phyloP scores from a whole-genome alignment of 2,888 invertebrate species.

The Luperina nickerlii region DNA sequence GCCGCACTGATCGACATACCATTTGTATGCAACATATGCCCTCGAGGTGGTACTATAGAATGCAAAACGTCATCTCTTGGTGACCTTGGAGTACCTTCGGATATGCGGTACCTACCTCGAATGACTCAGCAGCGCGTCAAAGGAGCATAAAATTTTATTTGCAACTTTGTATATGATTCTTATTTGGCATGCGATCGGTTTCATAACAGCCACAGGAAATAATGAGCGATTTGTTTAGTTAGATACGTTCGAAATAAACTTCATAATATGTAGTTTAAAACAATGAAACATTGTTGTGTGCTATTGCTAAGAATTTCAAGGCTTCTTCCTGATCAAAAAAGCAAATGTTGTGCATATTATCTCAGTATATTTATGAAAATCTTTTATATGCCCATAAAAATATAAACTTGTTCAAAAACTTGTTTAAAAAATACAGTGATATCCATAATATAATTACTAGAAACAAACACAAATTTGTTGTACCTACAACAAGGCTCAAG shows the following conservation, averaged over 20 bases:
- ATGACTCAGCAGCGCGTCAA: constrained; percentile 57
- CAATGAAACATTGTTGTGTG: constrained; percentile 58
- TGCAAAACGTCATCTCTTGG: constrained; percentile 66
- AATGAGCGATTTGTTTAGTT: constrained; percentile 59
- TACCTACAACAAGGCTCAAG: too few relatives aligned
- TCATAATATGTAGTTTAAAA: constrained; percentile 63
- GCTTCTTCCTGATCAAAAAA: constrained; percentile 22
- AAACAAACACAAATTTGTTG: too few relatives aligned
- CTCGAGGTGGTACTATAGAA: constrained; percentile 47
- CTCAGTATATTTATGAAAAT: too few relatives aligned
- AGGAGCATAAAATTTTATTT: constrained; percentile 59
- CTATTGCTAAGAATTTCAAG: constrained; percentile 32
- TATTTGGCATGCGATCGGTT: constrained; percentile 56
- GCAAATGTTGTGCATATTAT: constrained; percentile 24
- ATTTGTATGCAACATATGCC: constrained; percentile 72
- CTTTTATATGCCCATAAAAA: too few relatives aligned
- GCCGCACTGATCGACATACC: constrained; percentile 49
- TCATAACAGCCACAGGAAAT: constrained; percentile 66
- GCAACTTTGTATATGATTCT: constrained; percentile 64
- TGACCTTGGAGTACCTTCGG: constrained; percentile 69
- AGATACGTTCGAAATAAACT: constrained; percentile 62
- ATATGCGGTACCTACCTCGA: constrained; percentile 42
- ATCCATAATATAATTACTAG: too few relatives aligned
- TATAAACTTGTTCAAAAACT: too few relatives aligned
- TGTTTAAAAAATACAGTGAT: too few relatives aligned